These are phyloP conservation scores for Orbicella faveolata DNA, from an alignment of 64 coral and sea anemone species.

Conservation along the genomic window DNA sequence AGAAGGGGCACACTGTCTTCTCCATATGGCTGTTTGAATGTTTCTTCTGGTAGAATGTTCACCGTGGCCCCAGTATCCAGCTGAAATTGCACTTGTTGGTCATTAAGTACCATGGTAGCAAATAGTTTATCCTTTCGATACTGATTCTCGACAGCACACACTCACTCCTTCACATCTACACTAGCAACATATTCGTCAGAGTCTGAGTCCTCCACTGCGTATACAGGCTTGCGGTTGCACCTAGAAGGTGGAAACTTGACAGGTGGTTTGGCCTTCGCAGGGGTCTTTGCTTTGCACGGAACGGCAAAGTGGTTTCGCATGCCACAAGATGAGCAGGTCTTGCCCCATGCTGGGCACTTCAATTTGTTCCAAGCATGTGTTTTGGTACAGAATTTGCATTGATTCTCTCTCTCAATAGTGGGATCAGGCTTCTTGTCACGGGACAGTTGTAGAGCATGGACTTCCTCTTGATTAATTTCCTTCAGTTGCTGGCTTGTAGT, in stretches of 20 bases:
- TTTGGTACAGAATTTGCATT: conserved; percentile 9
- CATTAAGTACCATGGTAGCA: conserved; percentile 9
- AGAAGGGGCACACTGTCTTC: background rate
- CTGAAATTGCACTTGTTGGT: conserved; percentile 10
- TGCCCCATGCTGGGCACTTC: conserved; percentile 38
- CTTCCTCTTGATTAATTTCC: conserved; percentile 49
- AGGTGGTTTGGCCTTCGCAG: background rate
- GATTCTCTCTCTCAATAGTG: conserved; percentile 1
- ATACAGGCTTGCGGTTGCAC: background rate
- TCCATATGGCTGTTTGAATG: conserved; percentile 25
- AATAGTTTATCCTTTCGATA: conserved; percentile 1
- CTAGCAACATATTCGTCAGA: conserved; percentile 28
- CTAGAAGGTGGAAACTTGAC: background rate
- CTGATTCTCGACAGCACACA: background rate
- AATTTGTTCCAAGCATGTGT: conserved; percentile 26
- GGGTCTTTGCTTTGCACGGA: background rate
- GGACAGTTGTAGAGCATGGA: background rate
- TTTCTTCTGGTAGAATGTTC: conserved; percentile 40
- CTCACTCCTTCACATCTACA: conserved; percentile 9
- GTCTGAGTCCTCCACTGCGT: conserved; percentile 30
- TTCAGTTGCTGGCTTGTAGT: conserved; percentile 38
- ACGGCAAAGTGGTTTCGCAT: conserved; percentile 12
- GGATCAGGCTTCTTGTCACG: background rate
- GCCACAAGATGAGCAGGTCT: conserved; percentile 5
- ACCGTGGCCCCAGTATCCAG: conserved; percentile 49